phyloP scores from a whole-genome alignment of 2,888 invertebrate genomes.

The Yponomeuta cagnagella region DNA sequence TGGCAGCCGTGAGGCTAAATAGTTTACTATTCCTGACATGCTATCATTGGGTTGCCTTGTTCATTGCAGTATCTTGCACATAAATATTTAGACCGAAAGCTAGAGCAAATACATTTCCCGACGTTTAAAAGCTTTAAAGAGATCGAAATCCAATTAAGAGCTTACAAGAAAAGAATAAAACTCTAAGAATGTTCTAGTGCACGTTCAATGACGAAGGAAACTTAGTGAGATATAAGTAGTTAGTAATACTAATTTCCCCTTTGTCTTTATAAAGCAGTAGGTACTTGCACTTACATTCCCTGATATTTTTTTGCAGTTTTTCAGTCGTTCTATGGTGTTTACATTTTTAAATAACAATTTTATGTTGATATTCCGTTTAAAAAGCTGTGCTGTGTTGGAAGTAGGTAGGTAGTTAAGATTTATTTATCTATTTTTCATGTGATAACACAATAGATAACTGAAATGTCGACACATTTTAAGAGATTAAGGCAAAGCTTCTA shows the following conservation, averaged over 20 bases:
- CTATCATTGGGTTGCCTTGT: background rate
- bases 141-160: background rate
- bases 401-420: too few species aligned
- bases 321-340: too few species aligned
- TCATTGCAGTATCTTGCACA: background rate
- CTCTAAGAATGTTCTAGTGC: background rate
- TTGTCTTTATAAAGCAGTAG: background rate
- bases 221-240: background rate
- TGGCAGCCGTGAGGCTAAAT: background rate
- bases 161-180: background rate
- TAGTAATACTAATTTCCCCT: background rate
- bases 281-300: too few species aligned
- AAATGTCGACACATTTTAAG: background rate
- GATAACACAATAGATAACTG: background rate
- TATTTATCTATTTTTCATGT: too few species aligned
- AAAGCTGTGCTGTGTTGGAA: too few species aligned
- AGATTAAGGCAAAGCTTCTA: background rate
- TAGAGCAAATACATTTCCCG: background rate
- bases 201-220: background rate
- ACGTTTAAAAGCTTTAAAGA: background rate
- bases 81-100: background rate
- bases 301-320: too few species aligned
- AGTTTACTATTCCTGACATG: conserved; percentile 5
- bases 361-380: too few species aligned
- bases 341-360: too few species aligned